A percentile compares a stretch with the other conserved stretches of the same genome.
These are phyloP conservation scores for Nemurella pictetii DNA, from an alignment of 2,888 invertebrate species.

Conservation along the genomic window DNA sequence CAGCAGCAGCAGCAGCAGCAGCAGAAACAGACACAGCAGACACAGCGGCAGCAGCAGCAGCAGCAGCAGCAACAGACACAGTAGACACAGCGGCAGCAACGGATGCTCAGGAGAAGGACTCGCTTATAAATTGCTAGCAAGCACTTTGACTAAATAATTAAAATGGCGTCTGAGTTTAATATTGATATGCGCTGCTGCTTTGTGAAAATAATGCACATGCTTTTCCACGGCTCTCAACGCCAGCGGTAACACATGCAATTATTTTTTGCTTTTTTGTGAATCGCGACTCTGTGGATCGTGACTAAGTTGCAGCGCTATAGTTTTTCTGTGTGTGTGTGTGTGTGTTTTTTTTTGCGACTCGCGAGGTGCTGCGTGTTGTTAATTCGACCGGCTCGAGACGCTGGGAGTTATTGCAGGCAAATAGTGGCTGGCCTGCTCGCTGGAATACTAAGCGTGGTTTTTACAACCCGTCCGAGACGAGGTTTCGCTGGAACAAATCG, in stretches of 20 bases:
- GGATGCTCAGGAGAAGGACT: neutral
- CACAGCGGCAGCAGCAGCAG: no score
- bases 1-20: no score
- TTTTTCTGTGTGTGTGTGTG: no score
- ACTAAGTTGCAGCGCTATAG: neutral
- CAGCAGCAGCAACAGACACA: no score
- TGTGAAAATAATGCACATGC: neutral
- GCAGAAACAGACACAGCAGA: no score
- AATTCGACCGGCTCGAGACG: neutral
- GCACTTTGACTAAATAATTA: neutral
- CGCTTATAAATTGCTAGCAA: neutral
- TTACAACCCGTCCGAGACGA: neutral
- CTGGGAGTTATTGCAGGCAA: neutral
- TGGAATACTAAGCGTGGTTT: constrained; percentile 11
- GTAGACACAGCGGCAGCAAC: no score
- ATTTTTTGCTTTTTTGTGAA: neutral
- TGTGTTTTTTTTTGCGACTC: neutral
- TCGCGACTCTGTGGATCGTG: neutral
- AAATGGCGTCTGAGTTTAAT: neutral
- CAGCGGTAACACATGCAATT: neutral
- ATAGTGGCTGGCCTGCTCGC: neutral
- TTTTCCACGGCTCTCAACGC: neutral
- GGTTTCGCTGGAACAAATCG: neutral
- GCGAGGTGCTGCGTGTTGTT: neutral
- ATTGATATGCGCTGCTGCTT: neutral